phyloP scores from a whole-genome alignment of 2,113 vertebrate species.

The Eudyptes chrysolophus region DNA sequence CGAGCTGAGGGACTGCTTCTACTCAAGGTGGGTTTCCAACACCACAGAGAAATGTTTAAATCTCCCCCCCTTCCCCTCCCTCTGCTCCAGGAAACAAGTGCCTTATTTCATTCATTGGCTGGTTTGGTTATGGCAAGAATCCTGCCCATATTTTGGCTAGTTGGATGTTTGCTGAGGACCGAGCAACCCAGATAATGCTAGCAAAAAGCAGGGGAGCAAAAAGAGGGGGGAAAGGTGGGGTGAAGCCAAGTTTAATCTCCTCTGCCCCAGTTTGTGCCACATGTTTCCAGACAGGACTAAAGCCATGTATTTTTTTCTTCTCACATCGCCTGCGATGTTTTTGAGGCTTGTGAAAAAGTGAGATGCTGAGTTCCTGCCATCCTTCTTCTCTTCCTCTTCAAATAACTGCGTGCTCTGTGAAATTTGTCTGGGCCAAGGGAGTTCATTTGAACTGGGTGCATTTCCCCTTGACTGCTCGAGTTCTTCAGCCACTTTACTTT shows the following conservation, averaged over 20 bases:
- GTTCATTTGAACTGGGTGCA: neutral
- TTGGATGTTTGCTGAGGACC: constrained; percentile 22
- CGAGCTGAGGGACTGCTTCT: constrained; percentile 14
- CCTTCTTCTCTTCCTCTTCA: neutral
- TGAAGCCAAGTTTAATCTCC: neutral
- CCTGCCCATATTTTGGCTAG: constrained; percentile 38
- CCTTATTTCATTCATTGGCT: constrained; percentile 19
- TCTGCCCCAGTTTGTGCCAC: neutral
- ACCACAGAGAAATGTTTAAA: constrained; percentile 17
- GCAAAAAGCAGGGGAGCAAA: neutral
- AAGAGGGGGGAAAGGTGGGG: neutral
- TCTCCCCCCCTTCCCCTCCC: neutral
- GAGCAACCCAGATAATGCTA: neutral
- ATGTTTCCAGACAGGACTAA: neutral
- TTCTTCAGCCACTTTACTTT: neutral
- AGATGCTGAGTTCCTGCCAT: neutral
- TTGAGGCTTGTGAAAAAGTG: neutral
- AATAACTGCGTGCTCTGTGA: neutral
- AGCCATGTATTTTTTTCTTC: neutral
- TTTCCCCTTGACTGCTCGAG: neutral
- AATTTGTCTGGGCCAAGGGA: neutral
- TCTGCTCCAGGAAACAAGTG: constrained; percentile 29
- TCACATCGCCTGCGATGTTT: rapidly evolving
- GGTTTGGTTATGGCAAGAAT: constrained; percentile 37
- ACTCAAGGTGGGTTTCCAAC: constrained; percentile 26